A percentile compares a stretch with the other conserved stretches of the same genome.
Conservation (phyloP, 2,797 vertebrate species). For the Cephalopachus bancanus region DNA sequence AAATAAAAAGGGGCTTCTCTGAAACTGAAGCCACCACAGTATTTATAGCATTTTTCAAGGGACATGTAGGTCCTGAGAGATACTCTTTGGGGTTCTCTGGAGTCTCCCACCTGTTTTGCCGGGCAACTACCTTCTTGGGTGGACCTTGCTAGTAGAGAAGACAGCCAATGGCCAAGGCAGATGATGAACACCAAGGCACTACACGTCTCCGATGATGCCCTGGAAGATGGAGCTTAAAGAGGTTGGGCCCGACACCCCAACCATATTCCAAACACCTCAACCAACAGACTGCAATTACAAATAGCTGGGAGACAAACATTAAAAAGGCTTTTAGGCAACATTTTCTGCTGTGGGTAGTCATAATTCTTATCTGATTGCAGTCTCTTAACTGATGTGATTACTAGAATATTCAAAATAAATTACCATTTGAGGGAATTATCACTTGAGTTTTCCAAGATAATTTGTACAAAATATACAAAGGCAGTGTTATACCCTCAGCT, state of each 20-base stretch:
- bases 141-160: not conserved
- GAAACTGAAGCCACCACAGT: not conserved
- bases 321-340: constrained; percentile 59
- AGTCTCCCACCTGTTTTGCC: not conserved
- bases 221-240: not conserved
- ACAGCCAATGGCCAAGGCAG: not conserved
- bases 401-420: constrained; percentile 82
- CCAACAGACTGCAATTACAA: not conserved
- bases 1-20: not conserved
- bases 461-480: constrained; percentile 58
- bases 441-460: constrained; percentile 57
- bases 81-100: not conserved
- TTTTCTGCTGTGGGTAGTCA: constrained; percentile 64
- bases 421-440: constrained; percentile 47
- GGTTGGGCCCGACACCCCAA: not conserved
- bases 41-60: not conserved
- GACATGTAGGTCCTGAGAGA: not conserved
- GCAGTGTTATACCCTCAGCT: not conserved
- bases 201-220: not conserved
- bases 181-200: not conserved
- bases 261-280: not conserved
- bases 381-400: constrained; percentile 70
- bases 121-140: not conserved
- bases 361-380: constrained; percentile 73
- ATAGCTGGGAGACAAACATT: constrained; percentile 40